phyloP scores from a whole-genome alignment of 2,888 invertebrate genomes.

The Mylabris sibirica region DNA sequence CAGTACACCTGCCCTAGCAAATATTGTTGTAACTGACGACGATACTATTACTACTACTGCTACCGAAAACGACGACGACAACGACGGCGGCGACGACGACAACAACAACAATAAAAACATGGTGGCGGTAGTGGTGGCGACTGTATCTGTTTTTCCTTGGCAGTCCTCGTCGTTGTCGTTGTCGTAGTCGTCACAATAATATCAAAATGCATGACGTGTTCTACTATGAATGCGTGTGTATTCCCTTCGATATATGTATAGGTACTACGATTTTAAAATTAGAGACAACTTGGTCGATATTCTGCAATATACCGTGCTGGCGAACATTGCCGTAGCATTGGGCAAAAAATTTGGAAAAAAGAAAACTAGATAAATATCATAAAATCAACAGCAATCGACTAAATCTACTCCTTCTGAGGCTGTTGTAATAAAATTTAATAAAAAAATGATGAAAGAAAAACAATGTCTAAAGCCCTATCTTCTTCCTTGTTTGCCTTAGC shows the following conservation, averaged over 20 bases:
- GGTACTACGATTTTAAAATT: background rate
- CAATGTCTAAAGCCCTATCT: no score
- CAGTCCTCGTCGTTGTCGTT: background rate
- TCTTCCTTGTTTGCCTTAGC: no score
- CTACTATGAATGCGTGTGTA: background rate
- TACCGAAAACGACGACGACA: background rate
- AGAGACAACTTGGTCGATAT: background rate
- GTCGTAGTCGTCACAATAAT: background rate
- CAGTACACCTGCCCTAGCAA: background rate
- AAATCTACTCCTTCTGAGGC: no score
- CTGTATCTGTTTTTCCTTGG: background rate
- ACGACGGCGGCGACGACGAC: background rate
- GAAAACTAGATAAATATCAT: no score
- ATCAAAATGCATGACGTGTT: constrained; percentile 9
- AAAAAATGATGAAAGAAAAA: no score
- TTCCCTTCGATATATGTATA: background rate
- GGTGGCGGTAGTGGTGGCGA: background rate
- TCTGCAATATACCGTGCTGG: background rate
- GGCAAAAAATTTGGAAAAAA: no score
- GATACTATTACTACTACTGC: constrained; percentile 1
- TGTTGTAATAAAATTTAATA: no score
- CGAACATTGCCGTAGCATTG: no score
- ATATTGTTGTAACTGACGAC: constrained; percentile 1
- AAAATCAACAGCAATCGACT: no score
- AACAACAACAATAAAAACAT: background rate